phyloP scores from a whole-genome alignment of 2,113 vertebrate species.

The Pterocles orientalis region DNA sequence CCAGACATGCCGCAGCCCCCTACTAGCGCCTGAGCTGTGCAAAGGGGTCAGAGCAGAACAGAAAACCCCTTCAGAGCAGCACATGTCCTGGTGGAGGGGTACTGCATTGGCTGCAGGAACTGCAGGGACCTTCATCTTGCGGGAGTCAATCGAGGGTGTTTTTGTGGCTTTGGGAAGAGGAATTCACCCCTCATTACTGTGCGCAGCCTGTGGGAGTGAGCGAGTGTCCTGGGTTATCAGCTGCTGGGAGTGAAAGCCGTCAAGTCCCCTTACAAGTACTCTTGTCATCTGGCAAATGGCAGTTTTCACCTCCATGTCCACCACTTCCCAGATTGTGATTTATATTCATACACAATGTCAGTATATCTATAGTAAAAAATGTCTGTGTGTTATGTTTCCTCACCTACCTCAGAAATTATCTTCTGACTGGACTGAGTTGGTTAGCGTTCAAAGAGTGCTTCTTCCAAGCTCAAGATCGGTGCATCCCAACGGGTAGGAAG shows the following conservation, averaged over 20 bases:
- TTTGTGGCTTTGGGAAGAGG: background rate
- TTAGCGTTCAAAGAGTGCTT: too few relatives aligned
- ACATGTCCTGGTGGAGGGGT: background rate
- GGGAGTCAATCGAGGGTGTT: background rate
- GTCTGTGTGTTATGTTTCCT: background rate
- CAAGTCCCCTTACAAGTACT: background rate
- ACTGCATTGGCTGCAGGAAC: background rate
- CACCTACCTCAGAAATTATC: background rate
- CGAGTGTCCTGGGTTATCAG: rapidly evolving
- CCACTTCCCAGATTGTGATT: background rate
- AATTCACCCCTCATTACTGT: background rate
- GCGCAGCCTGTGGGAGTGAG: background rate
- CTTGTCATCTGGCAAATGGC: background rate
- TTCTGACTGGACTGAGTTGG: background rate
- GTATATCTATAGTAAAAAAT: background rate
- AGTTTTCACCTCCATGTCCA: background rate
- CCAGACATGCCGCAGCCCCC: background rate
- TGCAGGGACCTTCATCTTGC: background rate
- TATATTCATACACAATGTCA: background rate
- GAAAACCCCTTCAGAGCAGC: background rate
- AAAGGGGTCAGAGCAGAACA: background rate
- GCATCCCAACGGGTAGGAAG: too few relatives aligned
- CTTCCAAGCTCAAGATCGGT: too few relatives aligned
- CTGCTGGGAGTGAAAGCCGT: background rate
- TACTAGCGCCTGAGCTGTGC: background rate